phyloP scores from a whole-genome alignment of 2,113 vertebrate species.

The Caretta caretta region DNA sequence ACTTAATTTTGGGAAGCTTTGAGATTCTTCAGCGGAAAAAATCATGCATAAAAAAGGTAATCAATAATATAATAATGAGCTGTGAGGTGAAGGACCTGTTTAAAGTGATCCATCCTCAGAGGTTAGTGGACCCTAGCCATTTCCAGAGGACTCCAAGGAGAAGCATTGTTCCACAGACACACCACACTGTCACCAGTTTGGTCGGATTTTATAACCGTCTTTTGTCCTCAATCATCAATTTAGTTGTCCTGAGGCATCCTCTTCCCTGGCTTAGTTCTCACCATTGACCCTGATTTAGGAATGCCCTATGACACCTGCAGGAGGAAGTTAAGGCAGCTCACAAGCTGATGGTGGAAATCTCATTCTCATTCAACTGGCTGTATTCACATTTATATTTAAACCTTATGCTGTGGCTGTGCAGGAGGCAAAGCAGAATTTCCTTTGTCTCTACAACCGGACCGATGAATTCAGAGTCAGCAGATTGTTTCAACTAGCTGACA shows the following conservation, averaged over 20 bases:
- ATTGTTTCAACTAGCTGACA: too few relatives aligned
- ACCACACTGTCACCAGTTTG: fast-evolving
- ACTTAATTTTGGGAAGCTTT: neutral
- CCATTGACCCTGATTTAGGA: neutral
- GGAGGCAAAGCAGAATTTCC: neutral
- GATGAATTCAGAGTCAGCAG: neutral
- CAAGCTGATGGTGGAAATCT: neutral
- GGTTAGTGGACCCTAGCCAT: neutral
- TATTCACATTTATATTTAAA: too few relatives aligned
- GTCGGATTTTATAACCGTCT: fast-evolving
- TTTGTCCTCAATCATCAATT: neutral
- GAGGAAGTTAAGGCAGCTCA: too few relatives aligned
- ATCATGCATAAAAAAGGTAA: neutral
- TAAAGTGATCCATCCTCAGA: neutral
- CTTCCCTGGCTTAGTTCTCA: neutral
- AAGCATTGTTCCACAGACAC: fast-evolving
- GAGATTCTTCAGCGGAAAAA: neutral
- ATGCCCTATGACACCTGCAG: neutral
- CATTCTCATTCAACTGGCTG: neutral
- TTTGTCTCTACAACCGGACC: neutral
- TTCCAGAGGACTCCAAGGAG: too few relatives aligned
- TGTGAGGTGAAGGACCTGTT: neutral
- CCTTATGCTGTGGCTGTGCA: fast-evolving
- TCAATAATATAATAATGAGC: neutral
- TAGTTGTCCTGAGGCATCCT: neutral